Evolutionary conservation across 2,797 vertebrate species (phyloP).

Genomic region (Tarsius wallacei): DNA sequence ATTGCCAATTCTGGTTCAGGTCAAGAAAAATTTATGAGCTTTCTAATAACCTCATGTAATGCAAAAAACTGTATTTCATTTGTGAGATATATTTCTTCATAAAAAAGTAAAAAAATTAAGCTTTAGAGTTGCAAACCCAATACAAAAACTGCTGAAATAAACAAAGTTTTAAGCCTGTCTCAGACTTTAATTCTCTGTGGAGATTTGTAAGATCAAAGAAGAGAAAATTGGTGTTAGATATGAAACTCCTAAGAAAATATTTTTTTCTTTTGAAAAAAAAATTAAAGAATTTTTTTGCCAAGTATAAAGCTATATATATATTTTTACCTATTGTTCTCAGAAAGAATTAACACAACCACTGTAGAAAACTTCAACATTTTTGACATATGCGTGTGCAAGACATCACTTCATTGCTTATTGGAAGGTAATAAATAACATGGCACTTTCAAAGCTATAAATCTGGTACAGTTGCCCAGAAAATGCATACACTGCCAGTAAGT

Average conservation of each 20-base stretch:
- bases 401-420: conserved; percentile 54
- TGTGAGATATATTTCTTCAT: conserved; percentile 21
- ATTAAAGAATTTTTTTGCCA: not conserved
- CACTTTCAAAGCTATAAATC: conserved; percentile 85
- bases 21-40: conserved; percentile 22
- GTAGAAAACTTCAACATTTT: conserved; percentile 65
- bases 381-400: conserved; percentile 59
- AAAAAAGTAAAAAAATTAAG: conserved; percentile 50
- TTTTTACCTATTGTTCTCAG: conserved; percentile 62
- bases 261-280: conserved; percentile 64
- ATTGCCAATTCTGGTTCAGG: not conserved
- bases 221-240: conserved; percentile 32
- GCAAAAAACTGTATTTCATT: not conserved
- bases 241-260: conserved; percentile 51
- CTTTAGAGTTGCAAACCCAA: conserved; percentile 32
- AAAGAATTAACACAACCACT: conserved; percentile 63
- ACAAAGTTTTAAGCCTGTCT: not conserved
- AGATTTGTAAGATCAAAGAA: conserved; percentile 73
- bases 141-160: not conserved
- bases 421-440: conserved; percentile 86
- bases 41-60: not conserved
- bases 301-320: conserved; percentile 59
- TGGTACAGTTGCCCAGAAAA: conserved; percentile 79
- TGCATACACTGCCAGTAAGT: conserved; percentile 69
- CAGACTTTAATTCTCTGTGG: conserved; percentile 24